Conservation (phyloP, 2,888 invertebrate species). For the Caenorhabditis macrosperma region DNA sequence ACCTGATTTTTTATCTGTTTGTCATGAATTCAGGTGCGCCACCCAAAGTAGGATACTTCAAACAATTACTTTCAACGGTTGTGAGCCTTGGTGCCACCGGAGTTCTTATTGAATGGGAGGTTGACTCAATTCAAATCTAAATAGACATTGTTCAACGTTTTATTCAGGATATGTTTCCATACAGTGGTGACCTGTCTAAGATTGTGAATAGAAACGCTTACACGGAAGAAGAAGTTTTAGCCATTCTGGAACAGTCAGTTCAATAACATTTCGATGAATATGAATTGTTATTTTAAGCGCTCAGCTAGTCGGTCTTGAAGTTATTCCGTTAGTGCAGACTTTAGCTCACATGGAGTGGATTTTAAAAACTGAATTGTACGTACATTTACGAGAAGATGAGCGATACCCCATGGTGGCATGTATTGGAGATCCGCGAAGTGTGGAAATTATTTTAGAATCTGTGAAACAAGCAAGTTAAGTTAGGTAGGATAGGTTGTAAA, state of each 20-base stretch:
- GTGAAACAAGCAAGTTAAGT: constrained; percentile 68
- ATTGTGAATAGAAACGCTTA: constrained; percentile 86
- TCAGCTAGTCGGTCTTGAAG: constrained; percentile 83
- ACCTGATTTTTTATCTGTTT: neutral
- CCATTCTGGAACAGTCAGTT: constrained; percentile 74
- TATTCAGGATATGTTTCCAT: constrained; percentile 89
- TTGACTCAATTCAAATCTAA: neutral
- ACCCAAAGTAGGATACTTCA: constrained; percentile 81
- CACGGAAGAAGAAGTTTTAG: constrained; percentile 84
- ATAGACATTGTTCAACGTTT: neutral
- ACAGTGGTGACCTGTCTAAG: constrained; percentile 83
- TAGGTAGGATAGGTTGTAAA: neutral
- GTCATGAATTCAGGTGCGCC: constrained; percentile 54
- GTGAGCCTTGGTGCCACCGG: constrained; percentile 86
- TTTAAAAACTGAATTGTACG: constrained; percentile 86
- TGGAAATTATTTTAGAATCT: constrained; percentile 79
- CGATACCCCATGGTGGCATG: constrained; percentile 70
- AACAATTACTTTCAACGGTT: constrained; percentile 83
- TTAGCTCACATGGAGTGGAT: constrained; percentile 90
- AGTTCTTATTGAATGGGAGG: constrained; percentile 89
- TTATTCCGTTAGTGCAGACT: constrained; percentile 89
- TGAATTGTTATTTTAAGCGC: constrained; percentile 79
- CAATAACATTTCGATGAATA: constrained; percentile 2
- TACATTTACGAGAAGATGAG: constrained; percentile 82
- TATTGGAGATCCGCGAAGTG: constrained; percentile 79